A percentile compares a stretch with the other conserved stretches of the same genome.
Evolutionary conservation across 2,797 vertebrate genomes (phyloP).

Genomic region (Alcedo atthis): DNA sequence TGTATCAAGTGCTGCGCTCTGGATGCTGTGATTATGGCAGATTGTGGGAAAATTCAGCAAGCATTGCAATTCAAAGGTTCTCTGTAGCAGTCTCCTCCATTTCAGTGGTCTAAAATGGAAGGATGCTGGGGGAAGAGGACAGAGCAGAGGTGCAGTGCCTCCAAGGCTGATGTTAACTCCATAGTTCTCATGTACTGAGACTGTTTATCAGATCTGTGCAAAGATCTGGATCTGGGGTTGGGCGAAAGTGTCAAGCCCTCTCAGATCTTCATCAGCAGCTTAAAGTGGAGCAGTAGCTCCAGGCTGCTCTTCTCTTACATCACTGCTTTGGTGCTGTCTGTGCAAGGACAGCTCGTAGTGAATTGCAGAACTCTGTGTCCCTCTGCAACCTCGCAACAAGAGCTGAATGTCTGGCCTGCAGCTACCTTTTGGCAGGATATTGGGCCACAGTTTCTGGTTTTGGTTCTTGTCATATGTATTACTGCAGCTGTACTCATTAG

Average conservation of each 20-base stretch:
- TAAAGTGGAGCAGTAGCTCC: not conserved
- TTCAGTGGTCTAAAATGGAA: not conserved
- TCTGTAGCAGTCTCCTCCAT: not conserved
- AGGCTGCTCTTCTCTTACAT: not conserved
- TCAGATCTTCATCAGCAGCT: not conserved
- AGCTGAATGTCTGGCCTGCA: not conserved
- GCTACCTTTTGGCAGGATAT: not conserved
- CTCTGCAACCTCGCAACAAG: not conserved
- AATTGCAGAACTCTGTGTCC: rapidly evolving
- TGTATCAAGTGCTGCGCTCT: not conserved
- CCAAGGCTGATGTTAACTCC: not conserved
- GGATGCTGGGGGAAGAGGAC: not conserved
- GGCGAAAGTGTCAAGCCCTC: not conserved
- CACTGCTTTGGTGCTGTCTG: not conserved
- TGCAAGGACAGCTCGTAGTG: not conserved
- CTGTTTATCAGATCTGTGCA: not conserved
- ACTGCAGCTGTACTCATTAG: not conserved
- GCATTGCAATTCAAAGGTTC: not conserved
- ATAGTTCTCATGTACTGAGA: not conserved
- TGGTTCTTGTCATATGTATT: not conserved
- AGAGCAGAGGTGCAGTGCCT: not conserved
- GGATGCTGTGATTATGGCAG: not conserved
- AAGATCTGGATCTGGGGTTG: not conserved
- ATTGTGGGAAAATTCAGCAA: not conserved
- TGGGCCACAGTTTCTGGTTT: not conserved